Conservation (phyloP, 2,888 invertebrate species). For the Phymatocera aterrima region DNA sequence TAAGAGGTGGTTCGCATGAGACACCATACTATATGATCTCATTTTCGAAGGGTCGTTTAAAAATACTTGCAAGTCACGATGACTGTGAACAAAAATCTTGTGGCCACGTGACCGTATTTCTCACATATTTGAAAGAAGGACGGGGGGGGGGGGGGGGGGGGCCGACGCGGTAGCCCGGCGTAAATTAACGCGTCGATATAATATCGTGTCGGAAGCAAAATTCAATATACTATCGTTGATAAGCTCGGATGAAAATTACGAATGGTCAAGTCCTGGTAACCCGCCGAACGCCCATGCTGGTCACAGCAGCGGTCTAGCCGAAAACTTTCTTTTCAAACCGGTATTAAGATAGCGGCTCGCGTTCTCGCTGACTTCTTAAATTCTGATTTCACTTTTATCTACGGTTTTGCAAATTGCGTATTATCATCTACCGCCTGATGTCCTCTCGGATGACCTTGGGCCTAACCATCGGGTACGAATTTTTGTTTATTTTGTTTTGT, state of each 20-base stretch:
- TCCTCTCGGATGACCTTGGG: slow-evolving; percentile 12
- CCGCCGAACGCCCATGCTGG: neutral
- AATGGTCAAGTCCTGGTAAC: slow-evolving; percentile 24
- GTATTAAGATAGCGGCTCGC: slow-evolving; percentile 33
- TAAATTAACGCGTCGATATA: neutral
- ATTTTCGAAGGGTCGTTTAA: neutral
- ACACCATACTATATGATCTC: too few species aligned
- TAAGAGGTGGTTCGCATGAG: too few species aligned
- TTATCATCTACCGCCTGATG: neutral
- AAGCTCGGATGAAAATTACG: slow-evolving; percentile 1
- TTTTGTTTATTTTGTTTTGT: neutral
- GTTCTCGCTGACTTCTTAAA: slow-evolving; percentile 35
- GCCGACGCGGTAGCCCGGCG: neutral
- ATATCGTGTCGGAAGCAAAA: slow-evolving; percentile 3
- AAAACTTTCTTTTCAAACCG: slow-evolving; percentile 44
- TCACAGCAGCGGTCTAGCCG: slow-evolving; percentile 24
- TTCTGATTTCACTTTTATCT: slow-evolving; percentile 44
- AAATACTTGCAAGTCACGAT: neutral
- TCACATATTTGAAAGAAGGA: neutral
- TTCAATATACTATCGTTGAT: slow-evolving; percentile 14
- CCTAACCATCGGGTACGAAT: neutral
- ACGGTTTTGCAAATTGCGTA: slow-evolving; percentile 29
- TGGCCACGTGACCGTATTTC: neutral
- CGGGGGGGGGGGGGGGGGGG: too few species aligned
- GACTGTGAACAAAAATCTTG: neutral